Percentiles rank a stretch among this genome's conserved stretches.
These are phyloP conservation scores for Tympanuchus pallidicinctus DNA, from an alignment of 2,113 vertebrate genomes.

Conservation along the genomic window DNA sequence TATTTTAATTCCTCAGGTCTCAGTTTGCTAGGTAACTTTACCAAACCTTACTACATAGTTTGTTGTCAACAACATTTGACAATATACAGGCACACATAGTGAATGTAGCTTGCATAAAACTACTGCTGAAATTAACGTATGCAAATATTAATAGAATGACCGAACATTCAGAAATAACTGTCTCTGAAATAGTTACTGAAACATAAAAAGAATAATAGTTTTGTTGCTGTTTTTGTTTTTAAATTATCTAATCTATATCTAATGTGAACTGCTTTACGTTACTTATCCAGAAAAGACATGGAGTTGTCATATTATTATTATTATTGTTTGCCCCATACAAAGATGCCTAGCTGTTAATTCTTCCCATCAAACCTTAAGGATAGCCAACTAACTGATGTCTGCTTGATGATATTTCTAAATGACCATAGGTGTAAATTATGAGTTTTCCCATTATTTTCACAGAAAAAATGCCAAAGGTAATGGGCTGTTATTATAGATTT, in stretches of 20 bases:
- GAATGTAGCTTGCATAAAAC: background rate
- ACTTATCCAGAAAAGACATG: background rate
- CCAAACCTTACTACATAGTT: too few relatives aligned
- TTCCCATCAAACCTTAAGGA: background rate
- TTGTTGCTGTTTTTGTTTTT: background rate
- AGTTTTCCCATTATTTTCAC: background rate
- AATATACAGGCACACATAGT: background rate
- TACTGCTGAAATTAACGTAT: background rate
- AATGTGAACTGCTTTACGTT: background rate
- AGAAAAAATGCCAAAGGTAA: background rate
- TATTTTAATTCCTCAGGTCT: background rate
- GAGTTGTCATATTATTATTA: background rate
- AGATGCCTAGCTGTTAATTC: background rate
- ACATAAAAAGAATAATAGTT: background rate
- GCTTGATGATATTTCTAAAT: background rate
- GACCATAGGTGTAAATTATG: background rate
- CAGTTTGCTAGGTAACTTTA: background rate
- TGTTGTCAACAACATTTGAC: too few relatives aligned
- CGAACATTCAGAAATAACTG: background rate
- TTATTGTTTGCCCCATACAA: background rate
- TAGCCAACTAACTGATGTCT: background rate
- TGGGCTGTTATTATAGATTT: background rate
- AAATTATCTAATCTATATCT: background rate
- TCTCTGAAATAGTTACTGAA: background rate
- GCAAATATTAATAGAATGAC: background rate